Base-by-base conservation (phyloP, 2,888 invertebrate genomes). In the Malacosoma neustria region DNA sequence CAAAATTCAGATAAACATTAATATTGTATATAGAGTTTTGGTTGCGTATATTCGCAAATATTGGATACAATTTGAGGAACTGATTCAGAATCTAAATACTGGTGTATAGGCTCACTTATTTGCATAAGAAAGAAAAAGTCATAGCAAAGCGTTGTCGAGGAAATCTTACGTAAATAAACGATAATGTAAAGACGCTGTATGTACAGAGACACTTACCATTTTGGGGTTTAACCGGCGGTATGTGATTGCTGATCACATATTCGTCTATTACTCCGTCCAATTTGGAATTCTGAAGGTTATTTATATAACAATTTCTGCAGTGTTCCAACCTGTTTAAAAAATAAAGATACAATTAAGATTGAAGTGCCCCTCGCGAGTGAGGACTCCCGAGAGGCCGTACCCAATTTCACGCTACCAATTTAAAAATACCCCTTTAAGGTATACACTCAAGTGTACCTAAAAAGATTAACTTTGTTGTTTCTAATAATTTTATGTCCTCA, bases 251-350 rank as follows among this genome's bases (percentile, higher is more conserved):
- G 56, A 84, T 84, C 52, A 84, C 84, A 81, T 84, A 85, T 69
- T 84, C 81, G 66, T 79, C 73, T 52, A 81, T 73, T 44, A 66
- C 75, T 36, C 69, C 75, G 57, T 80, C 81, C 55, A 77, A 68
- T 81, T 86, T 84, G 38, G 72, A 63, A 49, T 61, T 76, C 52
- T 88, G 89, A 51, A 88, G 72, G 75, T 91, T 91, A 87, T 93
- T 94, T 81, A 93, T 94, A 91, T 95, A 94, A 87, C 94, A 94
- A 80, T 91, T 90, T 75, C 89, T 89, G 77, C 95, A 90, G 69
- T 87, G 86, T 49, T 88, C 88, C 69, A 89, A 80, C 87, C 87
- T 87, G 70, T 13, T 68, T 69, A 45, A 40, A 57, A 54, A 44
- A 35, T 22, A 22, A 22, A 22, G 3, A 13, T 40, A 32, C 33